These are phyloP conservation scores for Thamnophis elegans DNA, from an alignment of 2,797 vertebrate genomes.

Conservation along the genomic window DNA sequence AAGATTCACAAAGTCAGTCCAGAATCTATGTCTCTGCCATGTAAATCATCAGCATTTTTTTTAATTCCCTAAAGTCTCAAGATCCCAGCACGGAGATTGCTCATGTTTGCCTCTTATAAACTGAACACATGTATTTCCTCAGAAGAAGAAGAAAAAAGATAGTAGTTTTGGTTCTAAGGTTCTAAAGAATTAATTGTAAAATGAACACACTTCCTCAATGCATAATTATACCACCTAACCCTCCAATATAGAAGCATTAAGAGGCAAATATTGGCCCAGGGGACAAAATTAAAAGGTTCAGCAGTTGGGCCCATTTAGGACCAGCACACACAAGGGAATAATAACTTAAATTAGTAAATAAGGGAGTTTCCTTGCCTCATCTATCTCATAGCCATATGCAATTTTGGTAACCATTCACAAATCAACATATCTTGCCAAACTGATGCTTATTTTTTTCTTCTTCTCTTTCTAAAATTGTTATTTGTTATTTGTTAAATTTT, in stretches of 20 bases:
- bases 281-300: not conserved
- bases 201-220: not conserved
- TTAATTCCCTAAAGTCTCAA: not conserved
- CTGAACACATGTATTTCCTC: not conserved
- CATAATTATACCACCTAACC: not conserved
- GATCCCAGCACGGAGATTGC: not conserved
- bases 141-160: not conserved
- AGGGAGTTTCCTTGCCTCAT: not conserved
- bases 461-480: not conserved
- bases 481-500: not conserved
- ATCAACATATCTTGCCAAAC: not conserved
- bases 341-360: not conserved
- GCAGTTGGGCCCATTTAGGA: not conserved
- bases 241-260: not conserved
- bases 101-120: not conserved
- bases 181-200: not conserved
- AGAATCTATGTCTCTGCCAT: not conserved
- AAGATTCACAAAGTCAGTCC: not conserved
- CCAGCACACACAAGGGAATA: not conserved
- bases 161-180: not conserved
- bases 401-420: not conserved
- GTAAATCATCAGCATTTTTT: not conserved
- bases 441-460: not conserved
- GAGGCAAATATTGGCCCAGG: not conserved
- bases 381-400: not conserved